phyloP scores from a whole-genome alignment of 2,113 vertebrate genomes.

The Oenanthe melanoleuca region DNA sequence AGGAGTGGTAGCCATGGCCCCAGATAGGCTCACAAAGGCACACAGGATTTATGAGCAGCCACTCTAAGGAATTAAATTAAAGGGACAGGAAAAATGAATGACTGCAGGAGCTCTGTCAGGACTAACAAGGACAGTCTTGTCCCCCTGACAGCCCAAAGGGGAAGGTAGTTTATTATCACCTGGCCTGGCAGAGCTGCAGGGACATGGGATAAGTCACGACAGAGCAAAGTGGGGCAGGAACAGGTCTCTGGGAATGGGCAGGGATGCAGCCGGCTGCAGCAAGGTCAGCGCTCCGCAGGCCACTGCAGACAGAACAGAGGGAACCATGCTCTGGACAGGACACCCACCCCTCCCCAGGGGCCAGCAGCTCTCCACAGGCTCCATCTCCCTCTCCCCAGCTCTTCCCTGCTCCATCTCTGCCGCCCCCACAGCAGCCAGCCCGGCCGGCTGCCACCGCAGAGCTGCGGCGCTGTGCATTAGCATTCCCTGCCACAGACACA shows the following conservation, averaged over 20 bases:
- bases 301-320: neutral
- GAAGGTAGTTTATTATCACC: neutral
- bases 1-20: neutral
- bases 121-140: neutral
- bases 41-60: neutral
- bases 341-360: neutral
- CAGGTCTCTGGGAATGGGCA: neutral
- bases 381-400: neutral
- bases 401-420: neutral
- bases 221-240: neutral
- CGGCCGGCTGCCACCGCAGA: neutral
- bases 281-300: neutral
- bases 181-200: neutral
- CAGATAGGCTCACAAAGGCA: neutral
- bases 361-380: neutral
- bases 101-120: neutral
- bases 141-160: neutral
- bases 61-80: neutral
- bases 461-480: neutral
- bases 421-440: neutral
- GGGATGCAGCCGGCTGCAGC: neutral
- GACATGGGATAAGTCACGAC: accelerated
- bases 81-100: neutral
- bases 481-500: neutral
- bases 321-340: neutral